Evolutionary conservation across 2,888 invertebrate species (phyloP).

Genomic region (Erannis defoliaria): DNA sequence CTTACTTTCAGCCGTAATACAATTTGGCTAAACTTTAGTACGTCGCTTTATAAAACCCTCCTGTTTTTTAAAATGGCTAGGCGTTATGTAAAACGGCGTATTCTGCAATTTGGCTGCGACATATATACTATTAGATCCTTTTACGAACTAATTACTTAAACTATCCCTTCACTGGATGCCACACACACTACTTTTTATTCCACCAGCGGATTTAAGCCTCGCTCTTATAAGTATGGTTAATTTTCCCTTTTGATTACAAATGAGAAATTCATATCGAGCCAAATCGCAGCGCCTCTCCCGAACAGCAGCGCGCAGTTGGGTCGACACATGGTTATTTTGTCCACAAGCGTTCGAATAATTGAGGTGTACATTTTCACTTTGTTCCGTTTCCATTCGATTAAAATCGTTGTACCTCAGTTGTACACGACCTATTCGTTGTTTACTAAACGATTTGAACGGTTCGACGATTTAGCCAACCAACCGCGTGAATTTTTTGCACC

Average conservation of each 20-base stretch:
- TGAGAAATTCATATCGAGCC: constrained; percentile 24
- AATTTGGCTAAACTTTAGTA: no score
- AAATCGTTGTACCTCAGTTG: constrained; percentile 84
- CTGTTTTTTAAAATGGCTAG: no score
- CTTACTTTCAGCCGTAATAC: no score
- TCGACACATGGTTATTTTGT: constrained; percentile 78
- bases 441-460: constrained; percentile 86
- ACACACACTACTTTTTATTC: no score
- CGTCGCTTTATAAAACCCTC: no score
- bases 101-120: no score
- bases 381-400: constrained; percentile 86
- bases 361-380: constrained; percentile 87
- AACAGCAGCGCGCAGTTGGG: constrained; percentile 64
- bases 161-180: no score
- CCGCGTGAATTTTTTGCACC: constrained; percentile 64
- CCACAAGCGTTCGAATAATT: constrained; percentile 83
- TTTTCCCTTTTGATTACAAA: constrained; percentile 20
- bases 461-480: constrained; percentile 75
- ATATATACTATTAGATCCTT: no score
- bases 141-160: no score
- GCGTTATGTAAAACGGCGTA: no score
- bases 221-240: neutral
- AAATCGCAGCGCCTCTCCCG: constrained; percentile 46
- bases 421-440: constrained; percentile 83
- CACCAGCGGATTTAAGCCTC: neutral